These are phyloP conservation scores for Gambusia affinis DNA, from an alignment of 2,113 vertebrate species.

Conservation along the genomic window DNA sequence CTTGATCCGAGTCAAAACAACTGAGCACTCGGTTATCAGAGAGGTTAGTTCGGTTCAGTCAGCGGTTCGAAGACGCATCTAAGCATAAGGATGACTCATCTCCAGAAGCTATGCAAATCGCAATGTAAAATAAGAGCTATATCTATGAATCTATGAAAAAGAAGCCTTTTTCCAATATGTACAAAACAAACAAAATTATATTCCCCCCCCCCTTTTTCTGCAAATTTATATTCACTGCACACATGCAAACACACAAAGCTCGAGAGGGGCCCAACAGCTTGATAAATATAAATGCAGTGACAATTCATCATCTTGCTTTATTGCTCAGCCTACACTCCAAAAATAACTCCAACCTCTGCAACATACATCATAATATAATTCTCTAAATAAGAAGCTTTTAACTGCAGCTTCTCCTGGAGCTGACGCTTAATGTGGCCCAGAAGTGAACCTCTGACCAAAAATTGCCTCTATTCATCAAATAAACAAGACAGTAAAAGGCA, in stretches of 20 bases:
- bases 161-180: not conserved
- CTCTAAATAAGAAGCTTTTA: slow-evolving; percentile 19
- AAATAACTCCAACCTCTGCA: slow-evolving; percentile 17
- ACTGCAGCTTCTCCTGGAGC: slow-evolving; percentile 16
- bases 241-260: not conserved
- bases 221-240: not conserved
- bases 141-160: too few species aligned
- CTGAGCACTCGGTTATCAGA: not conserved
- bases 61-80: not conserved
- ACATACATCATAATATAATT: slow-evolving; percentile 25
- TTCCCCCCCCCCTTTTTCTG: not conserved
- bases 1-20: not conserved
- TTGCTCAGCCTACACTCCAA: slow-evolving; percentile 12
- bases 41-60: not conserved
- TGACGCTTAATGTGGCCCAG: slow-evolving; percentile 2
- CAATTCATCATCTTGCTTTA: slow-evolving; percentile 22
- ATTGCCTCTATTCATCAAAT: slow-evolving; percentile 25
- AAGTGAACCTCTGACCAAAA: slow-evolving; percentile 17
- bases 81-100: not conserved
- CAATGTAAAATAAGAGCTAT: not conserved
- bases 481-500: not conserved
- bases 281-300: slow-evolving; percentile 20
- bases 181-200: not conserved
- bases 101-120: not conserved
- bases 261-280: slow-evolving; percentile 17